Conservation (phyloP, 2,113 vertebrate genomes). For the Pipra filicauda region DNA sequence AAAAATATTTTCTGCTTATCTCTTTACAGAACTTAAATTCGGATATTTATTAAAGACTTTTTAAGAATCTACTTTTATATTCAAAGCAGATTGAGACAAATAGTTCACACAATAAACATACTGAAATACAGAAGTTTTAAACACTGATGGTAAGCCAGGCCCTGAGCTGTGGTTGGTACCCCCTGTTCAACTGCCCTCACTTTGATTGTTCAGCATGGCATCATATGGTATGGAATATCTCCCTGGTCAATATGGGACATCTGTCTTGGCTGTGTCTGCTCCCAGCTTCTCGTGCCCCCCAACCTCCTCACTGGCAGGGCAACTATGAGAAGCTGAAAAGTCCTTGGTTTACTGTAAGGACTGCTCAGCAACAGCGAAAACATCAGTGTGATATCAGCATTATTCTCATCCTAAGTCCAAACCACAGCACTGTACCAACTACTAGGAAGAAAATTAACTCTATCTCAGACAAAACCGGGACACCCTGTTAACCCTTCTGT, state of each 20-base stretch:
- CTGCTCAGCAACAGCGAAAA: neutral
- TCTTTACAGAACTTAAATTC: neutral
- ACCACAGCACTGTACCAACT: neutral
- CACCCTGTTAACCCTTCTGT: neutral
- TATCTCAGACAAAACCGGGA: neutral
- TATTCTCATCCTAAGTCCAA: neutral
- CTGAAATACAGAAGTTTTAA: neutral
- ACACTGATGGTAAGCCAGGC: neutral
- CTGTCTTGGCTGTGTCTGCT: neutral
- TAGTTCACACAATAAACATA: neutral
- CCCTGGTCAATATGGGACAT: neutral
- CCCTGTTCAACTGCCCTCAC: too few species aligned
- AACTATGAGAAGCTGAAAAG: neutral
- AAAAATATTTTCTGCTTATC: neutral
- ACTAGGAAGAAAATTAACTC: neutral
- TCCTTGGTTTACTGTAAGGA: neutral
- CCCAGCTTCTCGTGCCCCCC: neutral
- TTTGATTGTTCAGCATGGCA: neutral
- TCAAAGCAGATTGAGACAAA: neutral
- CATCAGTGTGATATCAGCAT: neutral
- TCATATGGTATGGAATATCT: neutral
- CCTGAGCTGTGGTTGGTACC: neutral
- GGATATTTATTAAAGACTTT: neutral
- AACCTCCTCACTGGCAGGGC: neutral
- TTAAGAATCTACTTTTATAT: neutral